A percentile compares a stretch with the other conserved stretches of the same genome.
phyloP scores from a whole-genome alignment of 30 jellyfish, hydroid and myxozoan species.

The Rhopilema esculentum region DNA sequence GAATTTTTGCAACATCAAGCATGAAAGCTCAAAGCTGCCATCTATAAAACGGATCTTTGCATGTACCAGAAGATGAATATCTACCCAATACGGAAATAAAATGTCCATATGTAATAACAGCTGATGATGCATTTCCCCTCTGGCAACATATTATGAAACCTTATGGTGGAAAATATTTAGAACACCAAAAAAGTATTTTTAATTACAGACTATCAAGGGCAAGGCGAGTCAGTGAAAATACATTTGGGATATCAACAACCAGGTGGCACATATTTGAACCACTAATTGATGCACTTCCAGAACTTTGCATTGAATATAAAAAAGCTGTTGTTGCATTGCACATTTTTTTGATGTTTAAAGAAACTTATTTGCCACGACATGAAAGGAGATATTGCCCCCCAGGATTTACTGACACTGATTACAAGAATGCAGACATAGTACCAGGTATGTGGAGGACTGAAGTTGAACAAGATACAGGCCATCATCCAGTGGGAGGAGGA shows the following conservation, averaged over 20 bases:
- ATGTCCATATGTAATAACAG: conserved; percentile 63
- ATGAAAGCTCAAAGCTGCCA: conserved; percentile 14
- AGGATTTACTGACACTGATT: conserved; percentile 48
- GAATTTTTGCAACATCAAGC: conserved; percentile 40
- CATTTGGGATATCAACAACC: conserved; percentile 75
- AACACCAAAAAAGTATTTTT: conserved; percentile 51
- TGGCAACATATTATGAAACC: conserved; percentile 69
- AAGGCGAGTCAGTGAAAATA: conserved; percentile 74
- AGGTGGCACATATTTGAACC: conserved; percentile 72
- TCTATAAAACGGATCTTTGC: not conserved
- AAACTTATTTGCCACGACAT: conserved; percentile 36
- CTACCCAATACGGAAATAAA: conserved; percentile 56
- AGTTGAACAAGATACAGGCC: conserved; percentile 46
- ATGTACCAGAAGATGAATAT: conserved; percentile 21
- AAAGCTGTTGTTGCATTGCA: conserved; percentile 79
- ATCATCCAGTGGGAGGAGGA: conserved; percentile 15
- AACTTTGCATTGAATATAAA: conserved; percentile 51
- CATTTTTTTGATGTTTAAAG: conserved; percentile 55
- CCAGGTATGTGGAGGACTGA: conserved; percentile 57
- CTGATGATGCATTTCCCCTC: conserved; percentile 82
- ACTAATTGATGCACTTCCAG: conserved; percentile 77
- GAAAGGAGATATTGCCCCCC: conserved; percentile 67
- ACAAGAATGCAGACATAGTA: conserved; percentile 37
- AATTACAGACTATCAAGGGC: conserved; percentile 77
- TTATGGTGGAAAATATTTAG: conserved; percentile 70